Evolutionary conservation across 2,888 invertebrate genomes (phyloP), one percentile per base, ranked within the genome.

Genomic region (Callyntrura guangdongensis): DNA sequence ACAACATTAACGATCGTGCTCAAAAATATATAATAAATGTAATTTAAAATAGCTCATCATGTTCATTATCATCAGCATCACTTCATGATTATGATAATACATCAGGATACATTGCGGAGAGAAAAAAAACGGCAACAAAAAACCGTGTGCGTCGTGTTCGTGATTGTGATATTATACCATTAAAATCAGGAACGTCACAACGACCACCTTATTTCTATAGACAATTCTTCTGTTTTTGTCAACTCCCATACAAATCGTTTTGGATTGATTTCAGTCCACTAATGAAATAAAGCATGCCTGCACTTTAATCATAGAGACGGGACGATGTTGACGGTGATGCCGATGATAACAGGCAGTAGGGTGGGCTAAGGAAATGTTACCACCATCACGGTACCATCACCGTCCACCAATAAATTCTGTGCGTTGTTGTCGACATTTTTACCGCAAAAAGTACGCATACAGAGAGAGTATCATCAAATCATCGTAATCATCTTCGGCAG

Each of bases 161-260:
- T 82, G 64, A 61, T 47, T 64, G n/a, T 61, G 82, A 64, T 59
- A 61, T 82, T 82, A 36, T 36, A 36, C 36, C 67, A 67, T 36
- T 25, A 67, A 3, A 0, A 67, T 25, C 25, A 25, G 6, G 5
- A 22, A 8, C 67, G 8, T 14, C 59, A 59, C 59, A 59, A 5
- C n/a, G 17, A 59, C 59, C n/a, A 17, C 59, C 59, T 59, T 20
- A 0, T 53, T 14, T 53, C 53, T 53, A 12, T 53, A 12, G 12
- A 53, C 53, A 25, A 36, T 36, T 36, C 36, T 25, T 81, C 61
- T 36, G 36, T 45, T 12, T 82, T 82, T 82, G 82, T 82, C 82
- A 64, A 82, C 82, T 82, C 82, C 82, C 82, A 82, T 61, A 64
- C 45, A 61, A 72, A 5, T 17, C 53, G 12, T 47, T 82, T 61